Base-by-base conservation (phyloP, 2,888 invertebrate genomes). In the Eumerus sabulonum region DNA sequence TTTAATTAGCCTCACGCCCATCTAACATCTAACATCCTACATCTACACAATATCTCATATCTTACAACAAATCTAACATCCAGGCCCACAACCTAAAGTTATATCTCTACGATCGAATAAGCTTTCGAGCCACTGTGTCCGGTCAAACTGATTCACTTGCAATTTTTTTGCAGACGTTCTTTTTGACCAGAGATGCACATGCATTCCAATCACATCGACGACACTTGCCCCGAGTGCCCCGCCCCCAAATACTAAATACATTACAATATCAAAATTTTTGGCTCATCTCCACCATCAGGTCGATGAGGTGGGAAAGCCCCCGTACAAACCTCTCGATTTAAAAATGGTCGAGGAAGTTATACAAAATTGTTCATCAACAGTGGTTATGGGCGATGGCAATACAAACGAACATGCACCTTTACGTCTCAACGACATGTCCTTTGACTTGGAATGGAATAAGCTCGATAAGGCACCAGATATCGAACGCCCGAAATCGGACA, bases 221-320 rank as follows among this genome's bases (percentile, higher is more conserved):
- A n/a, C 56, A 4, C 2, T 2, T 13, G 13, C 17, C 40, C 18
- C 16, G 2, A 27, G 27, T 13, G 13, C 17, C 40, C 18, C 16
- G n/a, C 5, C 13, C 16, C 18, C 14, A 45, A 9, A 56, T 38
- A 47, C 7, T 50, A 35, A 27, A 44, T 36, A 77, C 53, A 73
- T 54, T 16, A 68, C 35, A 54, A 79, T 68, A 27, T 62, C 73
- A 16, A 62, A 47, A 12, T 83, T 83, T 64, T 74, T 84, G 83
- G 82, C 83, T 77, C 83, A 83, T 77, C 68, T 81, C 40, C 84
- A 83, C 76, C 83, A 82, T 63, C 51, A 60, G 62, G 83, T 83
- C 7, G 62, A 73, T 48, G 53, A 83, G 72, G 74, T 83, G 54
- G 82, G 81, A 9, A 81, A 76, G 73, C 64, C 66, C 11, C 76